These are phyloP conservation scores for Aplidium turbinatum DNA, from an alignment of 23 tunicate species.

Conservation along the genomic window DNA sequence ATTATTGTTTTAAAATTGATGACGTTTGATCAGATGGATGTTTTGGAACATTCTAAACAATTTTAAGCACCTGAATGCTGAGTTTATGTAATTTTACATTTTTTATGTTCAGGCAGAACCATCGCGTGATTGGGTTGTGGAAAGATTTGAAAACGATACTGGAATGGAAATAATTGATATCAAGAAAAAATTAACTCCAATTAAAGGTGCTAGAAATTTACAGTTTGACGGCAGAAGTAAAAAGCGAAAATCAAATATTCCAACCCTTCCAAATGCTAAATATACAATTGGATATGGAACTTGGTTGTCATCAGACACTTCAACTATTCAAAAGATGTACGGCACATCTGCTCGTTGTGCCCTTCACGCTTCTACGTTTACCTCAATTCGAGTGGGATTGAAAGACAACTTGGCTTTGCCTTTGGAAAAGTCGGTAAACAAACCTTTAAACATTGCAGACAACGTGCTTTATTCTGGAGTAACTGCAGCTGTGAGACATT, in stretches of 20 bases:
- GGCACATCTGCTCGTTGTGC: slow-evolving; percentile 7
- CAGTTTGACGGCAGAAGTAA: neutral
- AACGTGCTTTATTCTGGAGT: neutral
- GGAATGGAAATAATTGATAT: neutral
- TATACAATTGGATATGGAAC: neutral
- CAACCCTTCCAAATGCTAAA: neutral
- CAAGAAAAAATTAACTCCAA: neutral
- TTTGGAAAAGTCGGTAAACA: neutral
- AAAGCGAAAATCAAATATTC: neutral
- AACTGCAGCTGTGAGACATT: neutral
- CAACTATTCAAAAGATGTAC: neutral
- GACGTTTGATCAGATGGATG: too few relatives aligned
- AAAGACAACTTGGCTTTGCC: neutral
- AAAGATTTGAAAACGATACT: slow-evolving; percentile 13
- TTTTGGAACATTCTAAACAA: too few relatives aligned
- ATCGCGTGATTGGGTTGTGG: too few relatives aligned
- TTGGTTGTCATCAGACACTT: neutral
- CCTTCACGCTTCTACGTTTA: neutral
- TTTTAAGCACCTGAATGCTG: too few relatives aligned
- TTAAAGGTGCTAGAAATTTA: neutral
- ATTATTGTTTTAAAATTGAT: too few relatives aligned
- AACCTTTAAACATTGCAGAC: neutral
- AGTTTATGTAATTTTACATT: too few relatives aligned
- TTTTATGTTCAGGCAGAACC: too few relatives aligned
- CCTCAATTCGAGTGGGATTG: neutral